Percentiles rank a stretch among this genome's conserved stretches.
Evolutionary conservation across 1,140 invertebrate genomes (phyloP).

Genomic region (Papilio glaucus): DNA sequence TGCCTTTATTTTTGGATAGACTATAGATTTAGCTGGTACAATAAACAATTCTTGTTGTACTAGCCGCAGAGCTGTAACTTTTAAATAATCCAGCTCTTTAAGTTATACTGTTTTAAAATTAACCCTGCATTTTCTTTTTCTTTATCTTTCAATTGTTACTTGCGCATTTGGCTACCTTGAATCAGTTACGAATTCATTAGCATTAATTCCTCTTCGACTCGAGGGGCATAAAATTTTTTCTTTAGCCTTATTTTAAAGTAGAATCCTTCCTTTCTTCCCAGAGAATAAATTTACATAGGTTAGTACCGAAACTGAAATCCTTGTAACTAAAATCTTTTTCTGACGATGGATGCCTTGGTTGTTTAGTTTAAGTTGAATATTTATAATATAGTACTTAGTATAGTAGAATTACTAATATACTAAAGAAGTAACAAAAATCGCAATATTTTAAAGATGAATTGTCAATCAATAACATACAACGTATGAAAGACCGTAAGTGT

Average conservation of each 20-base stretch:
- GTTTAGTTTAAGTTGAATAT: conserved; percentile 32
- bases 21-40: too few species aligned
- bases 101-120: conserved; percentile 20
- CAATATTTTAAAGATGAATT: too few species aligned
- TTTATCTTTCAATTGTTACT: conserved; percentile 36
- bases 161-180: conserved; percentile 38
- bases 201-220: conserved; percentile 35
- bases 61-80: not conserved
- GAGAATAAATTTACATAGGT: conserved; percentile 38
- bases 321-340: conserved; percentile 25
- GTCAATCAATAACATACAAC: too few species aligned
- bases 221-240: conserved; percentile 31
- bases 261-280: conserved; percentile 35
- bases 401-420: too few species aligned
- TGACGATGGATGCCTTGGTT: conserved; percentile 30
- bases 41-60: not conserved
- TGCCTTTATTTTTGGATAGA: too few species aligned
- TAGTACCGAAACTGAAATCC: conserved; percentile 32
- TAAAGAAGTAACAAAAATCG: too few species aligned
- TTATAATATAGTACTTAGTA: not conserved
- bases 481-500: too few species aligned
- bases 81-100: conserved; percentile 6
- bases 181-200: conserved; percentile 39
- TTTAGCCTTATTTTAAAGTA: conserved; percentile 35
- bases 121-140: conserved; percentile 8